These are phyloP conservation scores for Myotis daubentonii DNA, from an alignment of 2,797 vertebrate genomes.

Conservation along the genomic window DNA sequence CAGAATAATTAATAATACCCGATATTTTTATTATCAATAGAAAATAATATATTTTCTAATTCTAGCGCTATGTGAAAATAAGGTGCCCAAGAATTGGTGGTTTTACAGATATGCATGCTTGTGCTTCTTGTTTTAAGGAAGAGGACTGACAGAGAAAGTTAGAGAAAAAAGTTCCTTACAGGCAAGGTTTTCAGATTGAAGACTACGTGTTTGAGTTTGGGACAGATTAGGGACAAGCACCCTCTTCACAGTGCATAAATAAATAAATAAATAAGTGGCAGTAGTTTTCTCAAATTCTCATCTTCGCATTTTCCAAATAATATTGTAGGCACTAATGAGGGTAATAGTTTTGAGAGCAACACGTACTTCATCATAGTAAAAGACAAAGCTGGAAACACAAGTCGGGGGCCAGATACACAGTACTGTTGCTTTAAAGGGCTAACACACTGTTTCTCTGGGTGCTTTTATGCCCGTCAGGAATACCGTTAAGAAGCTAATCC, in stretches of 20 bases:
- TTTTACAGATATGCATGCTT: background rate
- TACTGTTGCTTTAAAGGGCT: background rate
- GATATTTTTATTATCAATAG: constrained; percentile 21
- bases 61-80: constrained; percentile 28
- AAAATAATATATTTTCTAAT: background rate
- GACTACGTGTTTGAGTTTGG: background rate
- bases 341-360: constrained; percentile 21
- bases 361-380: constrained; percentile 7
- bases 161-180: background rate
- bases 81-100: background rate
- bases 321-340: background rate
- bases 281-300: background rate
- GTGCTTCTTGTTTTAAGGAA: constrained; percentile 19
- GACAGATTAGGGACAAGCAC: background rate
- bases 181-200: background rate
- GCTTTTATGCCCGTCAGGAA: constrained; percentile 15
- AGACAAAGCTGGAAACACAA: background rate
- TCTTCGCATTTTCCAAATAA: constrained; percentile 26
- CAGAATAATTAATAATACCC: background rate
- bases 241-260: background rate
- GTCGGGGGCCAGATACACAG: background rate
- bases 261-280: background rate
- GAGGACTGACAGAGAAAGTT: background rate
- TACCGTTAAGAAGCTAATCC: constrained; percentile 18
- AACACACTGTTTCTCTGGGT: background rate